Evolutionary conservation across 2,113 vertebrate species (phyloP), one percentile per base, ranked within the genome.

Genomic region (Barbus barbus): DNA sequence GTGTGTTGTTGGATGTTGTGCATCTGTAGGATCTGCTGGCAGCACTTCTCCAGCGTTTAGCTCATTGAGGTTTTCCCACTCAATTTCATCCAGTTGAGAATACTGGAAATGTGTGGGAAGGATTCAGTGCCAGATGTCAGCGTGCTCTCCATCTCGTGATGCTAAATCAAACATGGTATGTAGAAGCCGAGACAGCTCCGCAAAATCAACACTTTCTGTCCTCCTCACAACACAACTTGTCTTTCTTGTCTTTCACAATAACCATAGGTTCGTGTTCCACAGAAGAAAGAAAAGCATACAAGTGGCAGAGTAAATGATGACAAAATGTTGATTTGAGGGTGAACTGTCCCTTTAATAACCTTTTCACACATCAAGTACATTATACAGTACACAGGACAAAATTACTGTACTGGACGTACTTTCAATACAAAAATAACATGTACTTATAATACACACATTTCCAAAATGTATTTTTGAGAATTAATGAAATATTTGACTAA

Each of bases 1-100:
- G n/a, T n/a, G 36, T 38, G 36, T 38, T 38, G 5, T 5, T 38
- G 36, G 36, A 38, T 38, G 36, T 6, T 6, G 36, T 38, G 36
- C 7, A 1, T 69, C 58, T 67, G 20, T 53, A 22, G 51, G 51
- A 56, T 22, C 48, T 53, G 48, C 51, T 53, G 51, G 18, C 51
- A 53, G 51, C 0, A 38, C 80, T 83, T 78, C 82, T 38, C 51
- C 48, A 79, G 73, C 48, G 84, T 51, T 86, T 72, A 82, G 72
- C 20, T 84, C 85, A 84, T 38, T 48, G 65, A 86, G 82, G 79
- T 82, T 88, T 86, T 86, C 80, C 69, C 75, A 72, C 71, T 83
- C 38, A 79, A 86, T 75, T 80, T 86, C 26, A 60, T 73, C 53
- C 83, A 75, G 83, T 69, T 65, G 72, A 74, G 82, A 88, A 88